phyloP scores from a whole-genome alignment of 2,797 vertebrate species.

The Cirrhinus molitorella region DNA sequence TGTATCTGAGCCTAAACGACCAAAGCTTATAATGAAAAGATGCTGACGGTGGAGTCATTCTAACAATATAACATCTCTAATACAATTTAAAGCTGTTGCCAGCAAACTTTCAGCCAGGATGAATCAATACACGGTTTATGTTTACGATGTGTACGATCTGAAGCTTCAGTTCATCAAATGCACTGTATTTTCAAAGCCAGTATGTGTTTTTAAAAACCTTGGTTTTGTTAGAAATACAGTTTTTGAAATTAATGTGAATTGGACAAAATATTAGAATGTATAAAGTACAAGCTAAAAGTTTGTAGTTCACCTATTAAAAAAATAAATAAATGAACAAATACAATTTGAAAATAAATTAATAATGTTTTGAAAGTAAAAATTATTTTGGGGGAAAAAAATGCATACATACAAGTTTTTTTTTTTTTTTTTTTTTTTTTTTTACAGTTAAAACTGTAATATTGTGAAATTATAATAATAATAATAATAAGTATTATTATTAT shows the following conservation, averaged over 20 bases:
- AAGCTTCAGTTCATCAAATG: constrained; percentile 9
- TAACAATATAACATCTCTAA: neutral
- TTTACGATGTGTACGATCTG: neutral
- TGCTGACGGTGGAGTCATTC: neutral
- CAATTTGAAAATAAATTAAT: neutral
- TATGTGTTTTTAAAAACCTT: neutral
- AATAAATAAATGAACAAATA: neutral
- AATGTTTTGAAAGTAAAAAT: too few species aligned
- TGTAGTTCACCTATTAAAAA: neutral
- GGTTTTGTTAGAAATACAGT: neutral
- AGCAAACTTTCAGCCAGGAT: neutral
- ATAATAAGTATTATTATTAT: too few species aligned
- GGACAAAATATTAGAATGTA: neutral
- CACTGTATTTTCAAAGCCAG: neutral
- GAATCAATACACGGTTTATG: constrained; percentile 17
- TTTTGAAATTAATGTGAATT: neutral
- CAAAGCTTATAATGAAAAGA: constrained; percentile 1
- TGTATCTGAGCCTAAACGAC: constrained; percentile 56
- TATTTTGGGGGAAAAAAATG: too few species aligned
- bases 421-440: too few species aligned
- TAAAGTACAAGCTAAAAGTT: neutral
- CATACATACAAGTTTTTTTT: too few species aligned
- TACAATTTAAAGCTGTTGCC: constrained; percentile 18
- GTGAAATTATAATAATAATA: too few species aligned
- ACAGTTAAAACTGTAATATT: too few species aligned